Percentiles rank a stretch among this genome's conserved stretches.
Conservation (phyloP, 2,113 vertebrate species). For the Limanda limanda region DNA sequence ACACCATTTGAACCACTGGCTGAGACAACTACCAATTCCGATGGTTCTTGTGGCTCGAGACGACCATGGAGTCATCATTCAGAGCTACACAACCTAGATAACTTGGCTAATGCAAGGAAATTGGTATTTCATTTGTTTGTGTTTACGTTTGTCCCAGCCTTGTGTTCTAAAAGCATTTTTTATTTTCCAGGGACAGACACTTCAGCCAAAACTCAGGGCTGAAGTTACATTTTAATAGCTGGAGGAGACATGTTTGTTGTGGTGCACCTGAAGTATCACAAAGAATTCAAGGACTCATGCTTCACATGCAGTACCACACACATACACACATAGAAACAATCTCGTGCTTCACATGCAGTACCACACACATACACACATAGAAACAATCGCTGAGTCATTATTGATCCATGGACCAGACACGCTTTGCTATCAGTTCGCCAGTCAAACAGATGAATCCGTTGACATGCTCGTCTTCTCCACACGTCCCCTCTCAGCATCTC, state of each 20-base stretch:
- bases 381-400: slow-evolving; percentile 5
- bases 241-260: slow-evolving; percentile 27
- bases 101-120: too few relatives aligned
- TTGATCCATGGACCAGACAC: not conserved
- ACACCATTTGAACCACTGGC: too few relatives aligned
- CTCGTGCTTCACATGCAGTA: not conserved
- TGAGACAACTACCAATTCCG: too few relatives aligned
- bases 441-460: not conserved
- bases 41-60: too few relatives aligned
- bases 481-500: slow-evolving; percentile 14
- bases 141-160: too few relatives aligned
- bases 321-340: slow-evolving; percentile 3
- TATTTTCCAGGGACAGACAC: too few relatives aligned
- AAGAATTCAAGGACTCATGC: slow-evolving; percentile 33
- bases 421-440: too few relatives aligned
- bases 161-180: too few relatives aligned
- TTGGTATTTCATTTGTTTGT: too few relatives aligned
- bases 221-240: not conserved
- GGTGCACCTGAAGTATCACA: not conserved
- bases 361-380: not conserved
- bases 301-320: not conserved
- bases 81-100: too few relatives aligned
- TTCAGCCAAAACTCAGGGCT: not conserved
- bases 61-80: too few relatives aligned
- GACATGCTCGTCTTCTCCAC: slow-evolving; percentile 31